Percentiles rank a stretch among this genome's conserved stretches.
Conservation (phyloP, 2,113 vertebrate species). For the Diadophis punctatus region DNA sequence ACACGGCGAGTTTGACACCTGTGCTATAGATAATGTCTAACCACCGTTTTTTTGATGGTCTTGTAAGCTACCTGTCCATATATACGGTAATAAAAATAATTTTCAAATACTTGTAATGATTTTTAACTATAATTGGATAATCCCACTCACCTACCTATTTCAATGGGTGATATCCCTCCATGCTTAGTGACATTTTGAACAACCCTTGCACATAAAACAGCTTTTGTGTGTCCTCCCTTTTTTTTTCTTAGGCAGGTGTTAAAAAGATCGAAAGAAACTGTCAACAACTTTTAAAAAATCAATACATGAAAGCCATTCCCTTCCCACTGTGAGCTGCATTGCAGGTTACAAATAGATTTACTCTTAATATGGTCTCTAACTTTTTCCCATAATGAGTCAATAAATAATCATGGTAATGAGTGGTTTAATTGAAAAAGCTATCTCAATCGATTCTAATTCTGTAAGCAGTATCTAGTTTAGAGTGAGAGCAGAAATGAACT, state of each 20-base stretch:
- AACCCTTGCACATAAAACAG: not conserved
- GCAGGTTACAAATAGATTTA: not conserved
- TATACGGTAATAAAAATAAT: not conserved
- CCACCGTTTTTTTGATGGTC: not conserved
- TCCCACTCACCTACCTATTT: not conserved
- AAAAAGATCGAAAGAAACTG: not conserved
- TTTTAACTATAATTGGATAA: not conserved
- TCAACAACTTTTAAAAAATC: not conserved
- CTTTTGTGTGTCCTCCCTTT: no score
- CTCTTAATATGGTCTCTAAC: not conserved
- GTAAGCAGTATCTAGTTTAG: not conserved
- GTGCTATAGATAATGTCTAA: not conserved
- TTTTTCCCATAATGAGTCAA: conserved; percentile 15
- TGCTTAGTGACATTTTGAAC: not conserved
- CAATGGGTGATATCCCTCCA: not conserved
- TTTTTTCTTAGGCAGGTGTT: not conserved
- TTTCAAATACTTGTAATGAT: not conserved
- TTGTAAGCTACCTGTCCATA: not conserved
- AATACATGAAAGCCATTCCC: not conserved
- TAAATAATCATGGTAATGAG: conserved; percentile 24
- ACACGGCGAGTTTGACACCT: not conserved
- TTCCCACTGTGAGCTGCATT: not conserved
- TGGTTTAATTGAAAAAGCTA: conserved; percentile 10
- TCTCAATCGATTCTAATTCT: not conserved
- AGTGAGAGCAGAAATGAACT: not conserved